A percentile compares a stretch with the other conserved stretches of the same genome.
Conservation (phyloP, 1,140 invertebrate genomes). For the Sycobia sp. region DNA sequence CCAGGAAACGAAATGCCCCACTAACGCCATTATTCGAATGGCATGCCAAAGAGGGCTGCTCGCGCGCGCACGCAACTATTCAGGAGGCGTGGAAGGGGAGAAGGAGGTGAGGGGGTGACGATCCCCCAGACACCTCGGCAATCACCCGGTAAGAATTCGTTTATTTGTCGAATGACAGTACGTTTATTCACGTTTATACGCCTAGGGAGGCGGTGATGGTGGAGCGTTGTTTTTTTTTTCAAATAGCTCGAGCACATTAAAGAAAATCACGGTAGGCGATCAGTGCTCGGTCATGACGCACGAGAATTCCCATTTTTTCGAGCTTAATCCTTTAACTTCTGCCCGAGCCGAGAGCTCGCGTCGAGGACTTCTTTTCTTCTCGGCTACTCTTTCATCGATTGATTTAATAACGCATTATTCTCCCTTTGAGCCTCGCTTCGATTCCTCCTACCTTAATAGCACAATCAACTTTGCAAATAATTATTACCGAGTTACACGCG, state of each 20-base stretch:
- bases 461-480: conserved; percentile 4
- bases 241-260: conserved; percentile 11
- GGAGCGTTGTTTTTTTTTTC: neutral
- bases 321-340: too few species aligned
- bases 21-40: too few species aligned
- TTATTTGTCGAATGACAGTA: conserved; percentile 15
- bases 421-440: neutral
- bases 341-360: too few species aligned
- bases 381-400: neutral
- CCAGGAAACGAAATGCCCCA: too few species aligned
- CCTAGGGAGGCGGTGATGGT: conserved; percentile 9
- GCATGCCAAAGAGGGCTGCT: too few species aligned
- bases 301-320: neutral
- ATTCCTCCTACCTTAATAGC: too few species aligned
- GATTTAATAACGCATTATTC: neutral
- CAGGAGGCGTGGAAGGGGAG: too few species aligned
- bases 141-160: conserved; percentile 7
- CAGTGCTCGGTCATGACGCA: conserved; percentile 18
- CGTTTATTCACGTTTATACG: conserved; percentile 3
- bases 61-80: too few species aligned
- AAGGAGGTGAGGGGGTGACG: neutral
- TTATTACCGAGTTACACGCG: neutral
- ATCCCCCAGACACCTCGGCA: neutral
- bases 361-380: neutral
- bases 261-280: conserved; percentile 20